Evolutionary conservation across 2,888 invertebrate genomes (phyloP).

Genomic region (Lamellibrachia satsuma): DNA sequence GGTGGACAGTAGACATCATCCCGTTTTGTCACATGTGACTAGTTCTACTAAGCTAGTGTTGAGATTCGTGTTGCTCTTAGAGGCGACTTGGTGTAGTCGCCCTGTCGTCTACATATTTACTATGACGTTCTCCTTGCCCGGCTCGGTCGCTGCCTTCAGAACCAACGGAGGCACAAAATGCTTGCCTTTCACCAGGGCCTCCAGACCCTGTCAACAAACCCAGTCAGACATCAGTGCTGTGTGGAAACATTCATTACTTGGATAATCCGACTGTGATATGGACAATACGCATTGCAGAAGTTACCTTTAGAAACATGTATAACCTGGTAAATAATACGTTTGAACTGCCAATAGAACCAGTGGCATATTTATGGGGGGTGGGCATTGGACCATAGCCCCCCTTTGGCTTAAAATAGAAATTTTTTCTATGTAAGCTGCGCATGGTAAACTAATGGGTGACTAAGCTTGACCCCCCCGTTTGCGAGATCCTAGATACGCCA

Average conservation of each 20-base stretch:
- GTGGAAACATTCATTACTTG: neutral
- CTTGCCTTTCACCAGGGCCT: constrained; percentile 74
- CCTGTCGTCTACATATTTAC: neutral
- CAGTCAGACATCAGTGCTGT: neutral
- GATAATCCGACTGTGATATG: neutral
- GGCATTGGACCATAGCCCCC: no score
- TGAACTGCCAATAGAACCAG: no score
- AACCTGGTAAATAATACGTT: no score
- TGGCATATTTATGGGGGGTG: no score
- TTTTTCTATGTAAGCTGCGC: no score
- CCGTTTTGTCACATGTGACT: neutral
- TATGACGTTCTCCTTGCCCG: neutral
- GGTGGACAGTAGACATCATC: neutral
- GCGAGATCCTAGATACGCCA: neutral
- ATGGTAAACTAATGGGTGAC: no score
- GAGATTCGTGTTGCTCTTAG: no score
- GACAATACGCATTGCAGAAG: neutral
- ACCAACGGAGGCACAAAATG: constrained; percentile 75
- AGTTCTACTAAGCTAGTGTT: neutral
- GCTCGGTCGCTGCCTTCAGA: constrained; percentile 55
- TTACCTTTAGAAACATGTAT: no score
- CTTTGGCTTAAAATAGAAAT: no score
- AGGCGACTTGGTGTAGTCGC: neutral
- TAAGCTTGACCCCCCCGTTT: neutral
- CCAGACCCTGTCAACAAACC: constrained; percentile 70